Percentiles rank a stretch among this genome's conserved stretches.
These are phyloP conservation scores for Myopa testacea DNA, from an alignment of 2,888 invertebrate species.

Conservation along the genomic window DNA sequence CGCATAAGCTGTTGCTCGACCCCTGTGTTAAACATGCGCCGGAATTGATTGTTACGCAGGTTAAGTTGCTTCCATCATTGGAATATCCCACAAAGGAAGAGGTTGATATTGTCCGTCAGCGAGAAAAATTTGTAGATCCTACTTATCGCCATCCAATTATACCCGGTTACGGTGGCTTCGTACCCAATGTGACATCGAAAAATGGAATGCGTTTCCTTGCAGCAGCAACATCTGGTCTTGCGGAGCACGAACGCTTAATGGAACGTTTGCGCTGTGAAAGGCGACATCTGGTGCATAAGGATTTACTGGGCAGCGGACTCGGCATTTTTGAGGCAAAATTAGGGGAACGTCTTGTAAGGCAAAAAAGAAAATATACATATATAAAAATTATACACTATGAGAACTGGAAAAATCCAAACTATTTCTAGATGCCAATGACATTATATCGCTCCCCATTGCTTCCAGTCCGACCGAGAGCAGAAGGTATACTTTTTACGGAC, in stretches of 20 bases:
- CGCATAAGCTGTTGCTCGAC: conserved; percentile 80
- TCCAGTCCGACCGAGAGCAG: conserved; percentile 77
- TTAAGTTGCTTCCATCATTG: conserved; percentile 40
- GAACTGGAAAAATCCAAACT: not conserved
- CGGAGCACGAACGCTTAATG: conserved; percentile 77
- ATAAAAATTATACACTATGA: not conserved
- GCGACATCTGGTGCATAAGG: conserved; percentile 56
- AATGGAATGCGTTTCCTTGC: conserved; percentile 80
- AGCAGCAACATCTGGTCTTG: conserved; percentile 78
- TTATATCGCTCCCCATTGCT: conserved; percentile 78
- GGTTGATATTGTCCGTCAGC: conserved; percentile 75
- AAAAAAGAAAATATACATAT: not conserved
- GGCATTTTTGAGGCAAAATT: conserved; percentile 58
- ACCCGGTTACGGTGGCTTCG: conserved; percentile 78
- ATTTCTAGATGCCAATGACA: conserved; percentile 74
- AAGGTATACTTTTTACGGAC: conserved; percentile 73
- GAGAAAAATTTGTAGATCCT: conserved; percentile 76
- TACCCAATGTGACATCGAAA: conserved; percentile 75
- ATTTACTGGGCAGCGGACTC: conserved; percentile 57
- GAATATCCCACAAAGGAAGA: conserved; percentile 76
- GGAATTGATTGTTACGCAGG: conserved; percentile 75
- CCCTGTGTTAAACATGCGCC: conserved; percentile 80
- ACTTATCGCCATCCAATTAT: conserved; percentile 80
- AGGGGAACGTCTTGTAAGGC: conserved; percentile 59
- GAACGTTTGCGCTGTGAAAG: conserved; percentile 72